A percentile compares a stretch with the other conserved stretches of the same genome.
Evolutionary conservation across 2,113 vertebrate species (phyloP).

Genomic region (Odontesthes bonariensis): DNA sequence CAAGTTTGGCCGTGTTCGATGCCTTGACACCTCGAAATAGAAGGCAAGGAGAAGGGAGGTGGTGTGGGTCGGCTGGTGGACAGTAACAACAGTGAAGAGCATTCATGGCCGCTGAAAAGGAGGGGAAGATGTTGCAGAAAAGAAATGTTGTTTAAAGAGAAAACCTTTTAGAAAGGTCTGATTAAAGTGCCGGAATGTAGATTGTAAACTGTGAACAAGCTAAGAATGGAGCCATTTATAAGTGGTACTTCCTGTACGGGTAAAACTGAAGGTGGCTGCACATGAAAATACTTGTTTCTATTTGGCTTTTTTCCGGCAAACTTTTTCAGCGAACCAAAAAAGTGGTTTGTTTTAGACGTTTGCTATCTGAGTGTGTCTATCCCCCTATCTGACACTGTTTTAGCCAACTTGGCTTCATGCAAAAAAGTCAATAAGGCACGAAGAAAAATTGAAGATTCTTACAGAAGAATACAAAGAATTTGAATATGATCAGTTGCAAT

Average conservation of each 20-base stretch:
- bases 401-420: too few relatives aligned
- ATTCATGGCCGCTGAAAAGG: constrained; percentile 8
- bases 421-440: too few relatives aligned
- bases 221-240: not conserved
- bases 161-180: not conserved
- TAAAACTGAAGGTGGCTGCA: not conserved
- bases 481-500: too few relatives aligned
- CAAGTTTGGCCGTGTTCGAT: constrained; percentile 52
- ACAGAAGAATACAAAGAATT: too few relatives aligned
- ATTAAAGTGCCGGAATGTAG: not conserved
- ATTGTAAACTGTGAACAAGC: not conserved
- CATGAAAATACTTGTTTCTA: not conserved
- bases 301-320: not conserved
- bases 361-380: too few relatives aligned
- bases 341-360: too few relatives aligned
- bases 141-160: not conserved
- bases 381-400: too few relatives aligned
- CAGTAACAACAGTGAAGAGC: constrained; percentile 23
- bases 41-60: constrained; percentile 29
- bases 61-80: constrained; percentile 53
- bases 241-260: not conserved
- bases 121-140: constrained; percentile 1
- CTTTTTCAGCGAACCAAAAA: too few relatives aligned
- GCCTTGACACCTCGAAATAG: constrained; percentile 62
- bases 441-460: too few relatives aligned